These are phyloP conservation scores for Ischnura elegans DNA, from an alignment of 2,888 invertebrate species.

Conservation along the genomic window DNA sequence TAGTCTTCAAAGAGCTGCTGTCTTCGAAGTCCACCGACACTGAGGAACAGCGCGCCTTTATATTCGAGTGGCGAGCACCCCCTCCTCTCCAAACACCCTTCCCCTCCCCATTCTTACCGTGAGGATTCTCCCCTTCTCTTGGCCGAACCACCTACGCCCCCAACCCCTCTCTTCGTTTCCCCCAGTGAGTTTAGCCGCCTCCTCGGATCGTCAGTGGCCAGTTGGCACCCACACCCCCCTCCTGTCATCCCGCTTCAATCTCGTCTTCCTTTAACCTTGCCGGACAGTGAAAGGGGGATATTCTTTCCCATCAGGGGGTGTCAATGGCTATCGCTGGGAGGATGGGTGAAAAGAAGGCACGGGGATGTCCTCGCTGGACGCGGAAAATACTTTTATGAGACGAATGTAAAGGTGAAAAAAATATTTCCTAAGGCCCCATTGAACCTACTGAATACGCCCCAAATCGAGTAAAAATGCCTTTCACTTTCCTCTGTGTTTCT, in stretches of 20 bases:
- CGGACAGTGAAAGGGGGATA: no score
- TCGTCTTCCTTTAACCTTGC: not conserved
- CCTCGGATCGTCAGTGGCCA: not conserved
- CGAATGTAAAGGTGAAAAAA: no score
- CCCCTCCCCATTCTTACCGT: not conserved
- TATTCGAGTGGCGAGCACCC: not conserved
- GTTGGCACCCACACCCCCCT: not conserved
- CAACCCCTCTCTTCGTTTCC: not conserved
- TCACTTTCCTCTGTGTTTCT: no score
- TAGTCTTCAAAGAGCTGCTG: not conserved
- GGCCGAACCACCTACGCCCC: not conserved
- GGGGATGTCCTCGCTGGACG: no score
- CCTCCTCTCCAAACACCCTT: not conserved
- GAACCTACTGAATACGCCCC: no score
- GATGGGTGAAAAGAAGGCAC: no score
- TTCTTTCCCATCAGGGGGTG: no score
- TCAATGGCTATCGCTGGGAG: no score
- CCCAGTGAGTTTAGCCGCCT: not conserved
- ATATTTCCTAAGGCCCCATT: no score
- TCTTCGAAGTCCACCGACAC: not conserved
- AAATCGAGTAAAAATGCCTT: no score
- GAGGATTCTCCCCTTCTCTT: conserved; percentile 15
- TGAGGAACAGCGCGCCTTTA: not conserved
- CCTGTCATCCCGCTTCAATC: not conserved
- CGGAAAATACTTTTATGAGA: no score